Percentiles rank a stretch among this genome's conserved stretches.
Evolutionary conservation across 2,797 vertebrate genomes (phyloP).

Genomic region (Spheniscus humboldti): DNA sequence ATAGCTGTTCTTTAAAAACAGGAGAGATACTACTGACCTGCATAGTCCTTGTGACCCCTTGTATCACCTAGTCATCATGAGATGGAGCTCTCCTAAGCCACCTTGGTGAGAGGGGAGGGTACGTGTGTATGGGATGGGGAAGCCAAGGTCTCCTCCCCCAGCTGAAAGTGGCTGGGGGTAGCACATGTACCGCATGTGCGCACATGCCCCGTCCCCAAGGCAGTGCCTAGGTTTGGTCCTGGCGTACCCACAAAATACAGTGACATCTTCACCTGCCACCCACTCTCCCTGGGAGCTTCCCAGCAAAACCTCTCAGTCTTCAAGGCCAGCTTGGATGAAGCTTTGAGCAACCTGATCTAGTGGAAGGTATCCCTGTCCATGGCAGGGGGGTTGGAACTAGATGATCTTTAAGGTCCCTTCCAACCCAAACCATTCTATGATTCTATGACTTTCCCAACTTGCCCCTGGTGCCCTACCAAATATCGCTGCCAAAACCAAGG

Average conservation of each 20-base stretch:
- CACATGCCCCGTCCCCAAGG: fast-evolving
- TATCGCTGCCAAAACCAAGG: fast-evolving
- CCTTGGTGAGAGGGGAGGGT: not conserved
- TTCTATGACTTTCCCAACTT: not conserved
- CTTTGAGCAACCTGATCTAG: not conserved
- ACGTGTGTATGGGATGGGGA: not conserved
- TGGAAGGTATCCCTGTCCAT: not conserved
- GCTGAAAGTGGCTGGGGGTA: not conserved
- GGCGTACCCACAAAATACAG: not conserved
- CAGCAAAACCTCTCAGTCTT: not conserved
- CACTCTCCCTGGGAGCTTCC: not conserved
- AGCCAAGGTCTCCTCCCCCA: not conserved
- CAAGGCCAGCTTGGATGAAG: not conserved
- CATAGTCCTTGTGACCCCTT: not conserved
- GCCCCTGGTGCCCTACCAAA: not conserved
- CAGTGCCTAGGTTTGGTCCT: not conserved
- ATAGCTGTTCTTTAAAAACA: not conserved
- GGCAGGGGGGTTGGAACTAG: not conserved
- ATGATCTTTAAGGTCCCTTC: not conserved
- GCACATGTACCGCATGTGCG: fast-evolving
- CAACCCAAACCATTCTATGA: not conserved
- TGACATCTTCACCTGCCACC: not conserved
- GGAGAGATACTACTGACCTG: not conserved
- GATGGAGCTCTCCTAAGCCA: not conserved
- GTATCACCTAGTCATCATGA: fast-evolving